Evolutionary conservation across 2,113 vertebrate genomes (phyloP).

Genomic region (Canis aureus): DNA sequence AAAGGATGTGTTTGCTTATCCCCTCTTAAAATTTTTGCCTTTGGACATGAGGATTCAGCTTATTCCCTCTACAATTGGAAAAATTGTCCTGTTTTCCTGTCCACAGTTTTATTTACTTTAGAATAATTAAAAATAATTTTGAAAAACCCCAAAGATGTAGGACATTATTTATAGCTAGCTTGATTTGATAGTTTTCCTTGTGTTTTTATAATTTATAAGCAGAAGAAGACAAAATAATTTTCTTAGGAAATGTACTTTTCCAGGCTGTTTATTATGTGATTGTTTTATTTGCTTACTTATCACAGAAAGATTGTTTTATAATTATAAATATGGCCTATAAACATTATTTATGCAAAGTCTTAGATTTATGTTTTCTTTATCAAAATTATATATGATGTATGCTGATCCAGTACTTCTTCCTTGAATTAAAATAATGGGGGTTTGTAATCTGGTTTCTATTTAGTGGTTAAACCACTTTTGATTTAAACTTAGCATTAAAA

Average conservation of each 20-base stretch:
- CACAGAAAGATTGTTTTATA: not conserved
- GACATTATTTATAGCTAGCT: not conserved
- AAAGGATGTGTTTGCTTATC: constrained; percentile 24
- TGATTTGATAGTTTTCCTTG: constrained; percentile 17
- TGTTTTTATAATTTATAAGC: constrained; percentile 5
- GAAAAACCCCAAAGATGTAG: not conserved
- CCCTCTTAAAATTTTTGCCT: not conserved
- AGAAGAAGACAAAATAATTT: constrained; percentile 4
- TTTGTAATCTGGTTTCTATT: constrained; percentile 42
- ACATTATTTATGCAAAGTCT: not conserved
- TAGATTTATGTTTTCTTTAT: constrained; percentile 41
- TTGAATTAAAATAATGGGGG: not conserved
- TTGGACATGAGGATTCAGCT: not conserved
- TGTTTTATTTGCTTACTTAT: constrained; percentile 14
- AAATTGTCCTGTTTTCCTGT: not conserved
- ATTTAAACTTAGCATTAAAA: constrained; percentile 23
- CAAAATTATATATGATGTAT: not conserved
- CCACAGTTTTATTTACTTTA: not conserved
- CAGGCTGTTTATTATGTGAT: not conserved
- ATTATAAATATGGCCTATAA: not conserved
- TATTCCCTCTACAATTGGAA: not conserved
- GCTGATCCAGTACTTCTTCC: not conserved
- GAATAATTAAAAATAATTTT: constrained; percentile 8
- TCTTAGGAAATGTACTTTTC: constrained; percentile 33
- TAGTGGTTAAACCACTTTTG: not conserved